phyloP scores from a whole-genome alignment of 1,140 invertebrate species.

The Cephus cinctus region DNA sequence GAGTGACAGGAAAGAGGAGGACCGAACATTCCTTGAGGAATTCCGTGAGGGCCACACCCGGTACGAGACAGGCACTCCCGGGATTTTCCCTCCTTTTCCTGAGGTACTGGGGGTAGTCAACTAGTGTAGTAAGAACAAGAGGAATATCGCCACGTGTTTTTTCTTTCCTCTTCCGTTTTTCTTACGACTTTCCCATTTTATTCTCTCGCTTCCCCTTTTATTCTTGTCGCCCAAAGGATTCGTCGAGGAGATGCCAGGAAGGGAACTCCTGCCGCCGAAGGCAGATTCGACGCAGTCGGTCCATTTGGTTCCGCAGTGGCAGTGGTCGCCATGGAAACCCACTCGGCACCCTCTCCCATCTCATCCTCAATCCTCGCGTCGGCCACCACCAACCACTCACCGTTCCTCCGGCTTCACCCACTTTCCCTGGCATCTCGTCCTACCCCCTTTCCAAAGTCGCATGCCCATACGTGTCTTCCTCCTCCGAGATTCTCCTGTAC shows the following conservation, averaged over 20 bases:
- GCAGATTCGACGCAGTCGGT: constrained; percentile 34
- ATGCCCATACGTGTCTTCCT: not conserved
- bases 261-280: constrained; percentile 23
- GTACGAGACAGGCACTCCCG: too few species aligned
- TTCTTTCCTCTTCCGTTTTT: constrained; percentile 13
- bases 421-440: not conserved
- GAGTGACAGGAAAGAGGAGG: too few species aligned
- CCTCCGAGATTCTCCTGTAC: not conserved
- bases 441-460: not conserved
- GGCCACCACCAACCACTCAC: constrained; percentile 25
- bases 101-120: too few species aligned
- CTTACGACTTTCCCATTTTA: constrained; percentile 14
- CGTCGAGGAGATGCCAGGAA: too few species aligned
- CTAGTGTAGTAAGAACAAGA: too few species aligned
- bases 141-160: too few species aligned
- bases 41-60: too few species aligned
- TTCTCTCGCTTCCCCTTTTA: constrained; percentile 20
- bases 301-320: constrained; percentile 45
- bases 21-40: too few species aligned
- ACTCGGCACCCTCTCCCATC: constrained; percentile 36
- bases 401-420: constrained; percentile 7
- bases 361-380: constrained; percentile 33
- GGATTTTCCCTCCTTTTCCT: too few species aligned
- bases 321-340: constrained; percentile 47
- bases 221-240: constrained; percentile 32